Percentiles rank a stretch among this genome's conserved stretches.
These are phyloP conservation scores for Trichonephila clavata DNA, from an alignment of 1,140 invertebrate genomes.

Conservation along the genomic window DNA sequence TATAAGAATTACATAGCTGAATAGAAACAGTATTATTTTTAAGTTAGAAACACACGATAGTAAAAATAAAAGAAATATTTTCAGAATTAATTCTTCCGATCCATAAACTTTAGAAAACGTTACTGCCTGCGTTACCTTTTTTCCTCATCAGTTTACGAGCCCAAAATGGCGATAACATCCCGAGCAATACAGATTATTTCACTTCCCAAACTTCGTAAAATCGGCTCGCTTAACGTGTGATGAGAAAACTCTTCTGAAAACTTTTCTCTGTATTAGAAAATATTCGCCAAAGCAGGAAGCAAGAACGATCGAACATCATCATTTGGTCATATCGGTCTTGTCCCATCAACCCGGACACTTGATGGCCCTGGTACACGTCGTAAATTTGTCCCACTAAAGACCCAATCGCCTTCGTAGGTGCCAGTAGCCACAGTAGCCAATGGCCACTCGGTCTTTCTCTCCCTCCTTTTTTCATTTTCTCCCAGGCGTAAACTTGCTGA, in stretches of 20 bases:
- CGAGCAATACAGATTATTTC: background rate
- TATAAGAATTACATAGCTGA: too few relatives aligned
- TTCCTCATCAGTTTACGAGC: background rate
- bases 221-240: background rate
- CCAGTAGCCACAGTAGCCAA: constrained; percentile 11
- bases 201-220: constrained; percentile 27
- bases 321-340: constrained; percentile 54
- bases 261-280: constrained; percentile 1
- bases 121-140: background rate
- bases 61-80: background rate
- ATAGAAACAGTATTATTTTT: background rate
- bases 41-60: background rate
- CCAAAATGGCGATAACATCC: background rate
- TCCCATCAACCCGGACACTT: constrained; percentile 45
- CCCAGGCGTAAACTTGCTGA: constrained; percentile 40
- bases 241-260: background rate
- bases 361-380: constrained; percentile 51
- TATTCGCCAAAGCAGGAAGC: background rate
- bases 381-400: constrained; percentile 59
- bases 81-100: background rate
- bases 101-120: background rate
- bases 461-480: background rate
- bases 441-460: constrained; percentile 23
- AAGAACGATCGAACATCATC: constrained; percentile 51
- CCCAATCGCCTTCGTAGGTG: constrained; percentile 43